Base-by-base conservation (phyloP, 2,113 vertebrate species). In the Alethe castanea region DNA sequence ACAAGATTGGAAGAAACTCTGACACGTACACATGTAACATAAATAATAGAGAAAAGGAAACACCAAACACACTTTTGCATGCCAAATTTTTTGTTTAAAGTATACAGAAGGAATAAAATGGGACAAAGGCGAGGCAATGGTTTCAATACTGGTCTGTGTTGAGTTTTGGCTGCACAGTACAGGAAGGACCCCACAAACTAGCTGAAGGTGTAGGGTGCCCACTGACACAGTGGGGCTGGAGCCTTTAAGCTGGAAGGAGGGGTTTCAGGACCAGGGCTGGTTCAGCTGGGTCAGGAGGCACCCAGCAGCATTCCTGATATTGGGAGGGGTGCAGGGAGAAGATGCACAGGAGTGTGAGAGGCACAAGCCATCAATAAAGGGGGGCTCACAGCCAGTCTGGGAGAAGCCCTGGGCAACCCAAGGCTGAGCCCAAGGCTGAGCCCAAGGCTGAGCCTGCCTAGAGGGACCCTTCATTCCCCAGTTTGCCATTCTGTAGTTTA, bases 211-310 rank as follows among this genome's bases (percentile, higher is more conserved):
- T 0, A 3, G 14, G 12, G 19, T 67, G 10, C 8, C 19, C 14
- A 26, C 19, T 0, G 0, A 20, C 2, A 3, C 5, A 20, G 12
- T 33, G 26, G 8, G 16, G 11, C 19, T 3, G 3, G 13, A 81
- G 17, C 14, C 19, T 20, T 44, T 19, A 24, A 4, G 14, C 24
- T 48, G 14, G 0, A 1, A 78, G 45, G 12, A 45, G 13, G 47
- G 29, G 6, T 47, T n/a, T 33, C 0, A 1, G 33, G 33, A 8
- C 12, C 4, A 2, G 28, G 12, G 17, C 35, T 62, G 20, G 6
- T 48, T 76, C 42, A 62, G 31, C 24, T 14, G 12, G 8, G 20
- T 28, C 19, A 60, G 40, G 14, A 25, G 20, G 8, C 25, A 67
- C 5, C 2, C 35, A 56, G 6, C 11, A 67, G 35, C 23, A 35